phyloP scores from a whole-genome alignment of 2,888 invertebrate species.

The Malthinus flaveolus region DNA sequence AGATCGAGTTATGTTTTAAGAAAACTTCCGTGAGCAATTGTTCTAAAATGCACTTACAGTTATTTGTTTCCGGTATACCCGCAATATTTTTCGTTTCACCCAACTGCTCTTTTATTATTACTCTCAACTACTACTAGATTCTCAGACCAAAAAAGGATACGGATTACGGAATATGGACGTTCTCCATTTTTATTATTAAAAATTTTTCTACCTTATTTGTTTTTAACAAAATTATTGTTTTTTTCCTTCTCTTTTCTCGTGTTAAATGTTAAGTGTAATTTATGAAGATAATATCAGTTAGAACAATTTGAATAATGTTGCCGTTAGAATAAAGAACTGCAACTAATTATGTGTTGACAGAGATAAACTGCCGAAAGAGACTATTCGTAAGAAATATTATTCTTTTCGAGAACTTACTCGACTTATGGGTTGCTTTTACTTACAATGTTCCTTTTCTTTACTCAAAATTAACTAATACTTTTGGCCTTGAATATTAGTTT shows the following conservation, averaged over 20 bases:
- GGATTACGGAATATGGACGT: background rate
- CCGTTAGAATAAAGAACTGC: conserved; percentile 28
- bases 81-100: conserved; percentile 7
- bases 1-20: conserved; percentile 4
- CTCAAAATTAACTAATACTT: no score
- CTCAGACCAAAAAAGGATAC: background rate
- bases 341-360: conserved; percentile 34
- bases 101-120: background rate
- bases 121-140: background rate
- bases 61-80: conserved; percentile 28
- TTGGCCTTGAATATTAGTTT: no score
- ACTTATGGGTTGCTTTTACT: conserved; percentile 15
- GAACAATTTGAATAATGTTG: conserved; percentile 29
- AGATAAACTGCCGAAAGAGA: conserved; percentile 26
- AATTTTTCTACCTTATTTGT: background rate
- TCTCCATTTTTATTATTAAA: no score
- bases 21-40: conserved; percentile 30
- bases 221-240: background rate
- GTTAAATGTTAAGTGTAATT: background rate
- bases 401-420: conserved; percentile 17
- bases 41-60: conserved; percentile 31
- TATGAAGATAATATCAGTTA: conserved; percentile 14
- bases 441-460: background rate
- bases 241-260: no score
- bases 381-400: conserved; percentile 30